Conservation (phyloP, 2,113 vertebrate species). For the Sciurus niger region DNA sequence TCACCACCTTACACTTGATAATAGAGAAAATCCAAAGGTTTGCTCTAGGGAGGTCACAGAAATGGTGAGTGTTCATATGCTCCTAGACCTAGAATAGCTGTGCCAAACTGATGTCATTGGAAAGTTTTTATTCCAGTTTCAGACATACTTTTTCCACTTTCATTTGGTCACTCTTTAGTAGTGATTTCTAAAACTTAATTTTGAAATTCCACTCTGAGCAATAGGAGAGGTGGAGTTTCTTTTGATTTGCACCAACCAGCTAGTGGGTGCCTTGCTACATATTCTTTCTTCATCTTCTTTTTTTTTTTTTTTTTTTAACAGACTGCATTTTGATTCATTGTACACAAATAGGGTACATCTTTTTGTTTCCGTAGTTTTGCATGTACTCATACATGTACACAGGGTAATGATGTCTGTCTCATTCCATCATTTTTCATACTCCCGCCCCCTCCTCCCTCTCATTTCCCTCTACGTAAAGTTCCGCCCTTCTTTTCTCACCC, state of each 20-base stretch:
- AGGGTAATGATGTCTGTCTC: too few relatives aligned
- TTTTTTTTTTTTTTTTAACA: too few relatives aligned
- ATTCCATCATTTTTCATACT: too few relatives aligned
- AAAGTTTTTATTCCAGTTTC: background rate
- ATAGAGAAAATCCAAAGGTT: background rate
- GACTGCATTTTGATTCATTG: too few relatives aligned
- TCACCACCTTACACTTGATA: background rate
- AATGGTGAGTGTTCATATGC: background rate
- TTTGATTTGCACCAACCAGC: background rate
- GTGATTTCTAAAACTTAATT: background rate
- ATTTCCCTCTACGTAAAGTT: too few relatives aligned
- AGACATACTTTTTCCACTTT: background rate
- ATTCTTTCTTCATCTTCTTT: background rate
- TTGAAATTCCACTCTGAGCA: background rate
- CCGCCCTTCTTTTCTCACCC: too few relatives aligned
- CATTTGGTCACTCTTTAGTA: background rate
- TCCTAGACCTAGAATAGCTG: background rate
- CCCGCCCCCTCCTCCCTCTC: too few relatives aligned
- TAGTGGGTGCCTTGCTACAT: too few relatives aligned
- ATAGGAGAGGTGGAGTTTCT: background rate
- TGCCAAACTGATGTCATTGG: background rate
- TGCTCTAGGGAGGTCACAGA: background rate
- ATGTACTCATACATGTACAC: too few relatives aligned
- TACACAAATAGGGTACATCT: too few relatives aligned
- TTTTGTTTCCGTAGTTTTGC: too few relatives aligned